Base-by-base conservation (phyloP, 2,113 vertebrate species). In the Nerophis lumbriciformis region DNA sequence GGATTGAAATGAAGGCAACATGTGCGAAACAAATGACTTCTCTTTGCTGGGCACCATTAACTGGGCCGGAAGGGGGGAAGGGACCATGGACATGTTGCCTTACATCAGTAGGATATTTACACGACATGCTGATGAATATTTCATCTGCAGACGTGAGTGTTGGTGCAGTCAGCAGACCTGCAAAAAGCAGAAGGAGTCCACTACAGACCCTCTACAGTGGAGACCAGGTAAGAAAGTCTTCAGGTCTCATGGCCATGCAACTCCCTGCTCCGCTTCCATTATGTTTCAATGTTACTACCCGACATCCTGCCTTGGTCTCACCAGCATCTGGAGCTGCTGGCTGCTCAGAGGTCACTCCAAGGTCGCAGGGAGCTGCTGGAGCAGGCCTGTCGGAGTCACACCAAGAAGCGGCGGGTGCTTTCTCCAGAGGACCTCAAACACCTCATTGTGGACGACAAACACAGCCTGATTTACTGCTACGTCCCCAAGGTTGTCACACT, bases 381-480 rank as follows among this genome's bases (percentile, higher is more conserved):
- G 69, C 76, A 80, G 0, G 47, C 90, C 28, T 98, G 96, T 84
- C 87, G 69, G 68, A 91, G 90, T 63, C 91, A 94, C 83, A 92
- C 88, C 0, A 92, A 85, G 55, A 94, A 94, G 70, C 88, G 92
- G 1, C 91, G 91, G 0, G 92, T 97, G 47, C 90, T 98, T 53
- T 90, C 79, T 5, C 90, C 91, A 0, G 91, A 93, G 8, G 95
- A 98, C 78, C 85, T 99, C 78, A 92, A 91, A 45, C 96, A 99
- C 79, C 90, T 99, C 79, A 90, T 99, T 59, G 96, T 98, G 68
- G 96, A 99, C 0, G 96, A 98, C 63, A 78, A 86, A 0, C 94
- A 96, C 0, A 82, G 89, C 60, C 86, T 99, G 57, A 92, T 99
- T 11, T 99, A 99, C 88, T 98, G 96, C 90, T 98, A 98, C 0